Percentiles rank a stretch among this genome's conserved stretches.
phyloP scores from a whole-genome alignment of 2,888 invertebrate species.

The Eupithecia inturbata region DNA sequence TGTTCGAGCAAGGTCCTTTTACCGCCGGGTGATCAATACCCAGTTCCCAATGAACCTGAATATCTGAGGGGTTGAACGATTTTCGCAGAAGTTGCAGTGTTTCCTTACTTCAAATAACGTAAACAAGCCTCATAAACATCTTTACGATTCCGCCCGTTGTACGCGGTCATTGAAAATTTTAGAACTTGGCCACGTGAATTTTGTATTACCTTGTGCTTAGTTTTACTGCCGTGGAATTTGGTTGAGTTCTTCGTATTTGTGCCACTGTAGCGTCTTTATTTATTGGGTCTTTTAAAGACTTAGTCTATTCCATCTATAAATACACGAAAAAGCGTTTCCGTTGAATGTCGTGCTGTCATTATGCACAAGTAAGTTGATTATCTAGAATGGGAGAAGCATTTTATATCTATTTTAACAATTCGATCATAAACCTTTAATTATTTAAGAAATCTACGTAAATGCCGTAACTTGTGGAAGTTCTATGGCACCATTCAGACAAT shows the following conservation, averaged over 20 bases:
- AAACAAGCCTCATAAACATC: constrained; percentile 57
- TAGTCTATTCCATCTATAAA: neutral
- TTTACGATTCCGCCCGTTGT: constrained; percentile 49
- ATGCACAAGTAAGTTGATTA: neutral
- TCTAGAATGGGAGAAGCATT: neutral
- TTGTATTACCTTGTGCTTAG: constrained; percentile 29
- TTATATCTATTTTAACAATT: neutral
- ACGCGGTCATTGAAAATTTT: constrained; percentile 59
- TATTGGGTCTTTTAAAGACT: neutral
- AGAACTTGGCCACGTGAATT: constrained; percentile 46
- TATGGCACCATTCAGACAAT: neutral
- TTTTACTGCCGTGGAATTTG: constrained; percentile 21
- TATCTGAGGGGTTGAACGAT: constrained; percentile 41
- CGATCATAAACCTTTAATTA: neutral
- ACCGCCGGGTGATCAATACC: neutral
- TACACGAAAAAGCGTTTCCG: neutral
- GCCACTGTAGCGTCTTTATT: neutral
- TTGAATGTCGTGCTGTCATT: neutral
- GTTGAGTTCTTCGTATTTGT: constrained; percentile 11
- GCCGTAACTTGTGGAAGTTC: neutral
- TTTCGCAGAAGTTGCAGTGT: constrained; percentile 48
- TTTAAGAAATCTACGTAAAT: neutral
- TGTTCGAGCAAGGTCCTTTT: neutral
- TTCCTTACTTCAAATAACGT: constrained; percentile 53
- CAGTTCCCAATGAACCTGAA: constrained; percentile 21